phyloP scores from a whole-genome alignment of 1,140 invertebrate genomes.

The Drosophila varians region DNA sequence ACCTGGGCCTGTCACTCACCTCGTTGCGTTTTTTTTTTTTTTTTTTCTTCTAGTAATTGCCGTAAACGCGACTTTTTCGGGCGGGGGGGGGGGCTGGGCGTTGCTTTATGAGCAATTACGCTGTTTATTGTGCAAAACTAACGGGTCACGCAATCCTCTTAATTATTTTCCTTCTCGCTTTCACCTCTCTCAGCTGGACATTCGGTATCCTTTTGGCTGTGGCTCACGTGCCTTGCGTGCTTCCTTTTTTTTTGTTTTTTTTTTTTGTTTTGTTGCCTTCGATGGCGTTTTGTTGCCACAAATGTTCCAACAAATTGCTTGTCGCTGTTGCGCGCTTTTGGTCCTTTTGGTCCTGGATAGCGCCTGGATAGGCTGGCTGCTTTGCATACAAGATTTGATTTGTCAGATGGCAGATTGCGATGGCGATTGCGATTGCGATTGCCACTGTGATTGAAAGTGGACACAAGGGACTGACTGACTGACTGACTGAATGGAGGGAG shows the following conservation, averaged over 20 bases:
- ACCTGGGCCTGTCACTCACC: constrained; percentile 15
- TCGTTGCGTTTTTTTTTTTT: neutral
- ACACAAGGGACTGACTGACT: constrained; percentile 23
- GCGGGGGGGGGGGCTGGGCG: neutral
- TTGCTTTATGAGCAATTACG: constrained; percentile 69
- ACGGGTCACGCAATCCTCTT: constrained; percentile 59
- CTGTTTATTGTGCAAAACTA: constrained; percentile 66
- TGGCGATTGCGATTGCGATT: too few relatives aligned
- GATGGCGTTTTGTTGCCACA: constrained; percentile 57
- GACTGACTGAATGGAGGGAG: neutral
- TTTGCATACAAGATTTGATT: constrained; percentile 72
- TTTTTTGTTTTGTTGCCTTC: too few relatives aligned
- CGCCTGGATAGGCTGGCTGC: too few relatives aligned
- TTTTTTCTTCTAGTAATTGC: constrained; percentile 27
- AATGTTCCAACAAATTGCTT: constrained; percentile 74
- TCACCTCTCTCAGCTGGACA: neutral
- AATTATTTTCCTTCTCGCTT: neutral
- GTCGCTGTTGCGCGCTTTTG: constrained; percentile 56
- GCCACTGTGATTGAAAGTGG: constrained; percentile 32
- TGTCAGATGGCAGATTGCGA: constrained; percentile 40
- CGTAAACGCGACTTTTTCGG: constrained; percentile 9
- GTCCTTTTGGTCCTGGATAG: too few relatives aligned
- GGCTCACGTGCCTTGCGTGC: constrained; percentile 4
- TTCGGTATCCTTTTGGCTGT: neutral
- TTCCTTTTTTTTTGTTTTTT: too few relatives aligned